Percentiles rank a stretch among this genome's conserved stretches.
Evolutionary conservation across 2,888 invertebrate species (phyloP).

Genomic region (Urechis unicinctus): DNA sequence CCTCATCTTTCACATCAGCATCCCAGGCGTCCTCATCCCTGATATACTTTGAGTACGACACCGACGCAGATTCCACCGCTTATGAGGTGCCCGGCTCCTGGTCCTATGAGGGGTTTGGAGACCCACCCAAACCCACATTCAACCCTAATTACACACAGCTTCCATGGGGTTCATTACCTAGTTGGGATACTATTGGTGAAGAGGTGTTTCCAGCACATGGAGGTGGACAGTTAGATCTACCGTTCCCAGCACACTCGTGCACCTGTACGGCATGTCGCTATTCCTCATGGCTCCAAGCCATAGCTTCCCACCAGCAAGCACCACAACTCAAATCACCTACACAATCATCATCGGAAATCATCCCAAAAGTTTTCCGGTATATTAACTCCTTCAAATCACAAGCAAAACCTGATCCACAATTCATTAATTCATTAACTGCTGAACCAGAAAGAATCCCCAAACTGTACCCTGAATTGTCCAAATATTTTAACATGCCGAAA

Average conservation of each 20-base stretch:
- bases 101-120: constrained; percentile 1
- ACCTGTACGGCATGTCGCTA: constrained; percentile 1
- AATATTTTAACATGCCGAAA: not conserved
- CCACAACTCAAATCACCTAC: too few species aligned
- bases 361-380: too few species aligned
- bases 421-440: not conserved
- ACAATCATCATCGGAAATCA: too few species aligned
- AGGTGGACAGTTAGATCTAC: not conserved
- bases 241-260: not conserved
- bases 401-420: not conserved
- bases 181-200: too few species aligned
- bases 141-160: not conserved
- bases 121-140: not conserved
- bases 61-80: not conserved
- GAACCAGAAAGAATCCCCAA: not conserved
- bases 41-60: not conserved
- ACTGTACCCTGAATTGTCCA: not conserved
- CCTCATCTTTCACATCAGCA: too few species aligned
- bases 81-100: constrained; percentile 7
- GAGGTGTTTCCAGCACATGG: not conserved
- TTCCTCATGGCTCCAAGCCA: not conserved
- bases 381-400: not conserved
- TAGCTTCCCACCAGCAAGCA: not conserved
- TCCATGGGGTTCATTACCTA: not conserved
- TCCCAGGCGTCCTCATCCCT: not conserved